Percentiles rank a stretch among this genome's conserved stretches.
Conservation (phyloP, 2,888 invertebrate genomes). For the Eupithecia dodoneata region DNA sequence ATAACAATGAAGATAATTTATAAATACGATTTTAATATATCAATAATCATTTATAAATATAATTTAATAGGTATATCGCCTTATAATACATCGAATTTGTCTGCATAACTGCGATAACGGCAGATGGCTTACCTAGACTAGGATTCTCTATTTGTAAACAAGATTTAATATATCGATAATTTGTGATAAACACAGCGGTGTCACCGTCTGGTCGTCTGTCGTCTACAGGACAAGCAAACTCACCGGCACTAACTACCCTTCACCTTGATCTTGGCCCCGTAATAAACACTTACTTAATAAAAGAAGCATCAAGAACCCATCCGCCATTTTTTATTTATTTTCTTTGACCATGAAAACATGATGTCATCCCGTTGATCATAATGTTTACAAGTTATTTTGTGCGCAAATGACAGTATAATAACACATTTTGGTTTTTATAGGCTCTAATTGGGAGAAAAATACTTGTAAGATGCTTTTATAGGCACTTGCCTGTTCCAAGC, state of each 20-base stretch:
- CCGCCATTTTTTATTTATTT: constrained; percentile 25
- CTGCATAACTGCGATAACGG: too few relatives aligned
- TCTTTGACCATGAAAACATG: constrained; percentile 30
- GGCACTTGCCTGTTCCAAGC: neutral
- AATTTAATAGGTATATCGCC: too few relatives aligned
- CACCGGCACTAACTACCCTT: constrained; percentile 21
- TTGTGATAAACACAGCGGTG: neutral
- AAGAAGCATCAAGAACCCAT: constrained; percentile 28
- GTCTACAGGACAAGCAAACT: constrained; percentile 12
- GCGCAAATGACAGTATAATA: constrained; percentile 11
- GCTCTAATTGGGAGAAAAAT: neutral
- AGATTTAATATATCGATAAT: too few relatives aligned
- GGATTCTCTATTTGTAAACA: too few relatives aligned
- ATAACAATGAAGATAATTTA: too few relatives aligned
- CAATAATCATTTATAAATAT: too few relatives aligned
- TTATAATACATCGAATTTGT: too few relatives aligned
- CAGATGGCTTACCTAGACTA: too few relatives aligned
- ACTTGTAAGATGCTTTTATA: neutral
- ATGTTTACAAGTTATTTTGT: neutral
- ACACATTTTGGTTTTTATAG: constrained; percentile 5
- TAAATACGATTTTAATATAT: too few relatives aligned
- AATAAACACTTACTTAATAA: constrained; percentile 39
- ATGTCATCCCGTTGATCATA: constrained; percentile 22
- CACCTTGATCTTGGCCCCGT: constrained; percentile 41
- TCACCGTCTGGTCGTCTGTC: neutral